Conservation (phyloP, 1,140 invertebrate species). For the Melitaea cinxia region DNA sequence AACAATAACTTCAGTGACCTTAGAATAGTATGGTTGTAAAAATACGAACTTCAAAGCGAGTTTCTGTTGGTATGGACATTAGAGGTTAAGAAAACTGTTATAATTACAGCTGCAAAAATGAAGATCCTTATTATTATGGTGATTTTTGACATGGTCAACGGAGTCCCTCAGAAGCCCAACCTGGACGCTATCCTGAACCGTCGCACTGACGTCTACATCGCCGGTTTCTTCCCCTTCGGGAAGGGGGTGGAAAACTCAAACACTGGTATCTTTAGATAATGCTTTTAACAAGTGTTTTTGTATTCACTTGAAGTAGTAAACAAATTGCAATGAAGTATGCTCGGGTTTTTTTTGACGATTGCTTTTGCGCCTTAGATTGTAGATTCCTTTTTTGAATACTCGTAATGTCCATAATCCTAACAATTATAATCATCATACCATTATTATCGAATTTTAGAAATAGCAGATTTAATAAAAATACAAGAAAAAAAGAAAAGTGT, state of each 20-base stretch:
- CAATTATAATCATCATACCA: too few species aligned
- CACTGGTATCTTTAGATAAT: slow-evolving; percentile 78
- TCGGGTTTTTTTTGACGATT: neutral
- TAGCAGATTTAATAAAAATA: too few species aligned
- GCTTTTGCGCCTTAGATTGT: neutral
- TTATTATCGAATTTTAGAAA: too few species aligned
- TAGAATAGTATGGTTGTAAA: too few species aligned
- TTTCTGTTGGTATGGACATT: too few species aligned
- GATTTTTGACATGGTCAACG: slow-evolving; percentile 36
- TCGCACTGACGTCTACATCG: slow-evolving; percentile 90
- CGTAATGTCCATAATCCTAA: too few species aligned
- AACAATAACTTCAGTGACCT: too few species aligned
- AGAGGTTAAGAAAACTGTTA: too few species aligned
- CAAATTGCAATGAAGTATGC: neutral
- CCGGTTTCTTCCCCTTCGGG: slow-evolving; percentile 94
- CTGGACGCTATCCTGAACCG: slow-evolving; percentile 76
- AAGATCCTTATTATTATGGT: slow-evolving; percentile 42
- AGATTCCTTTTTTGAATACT: too few species aligned
- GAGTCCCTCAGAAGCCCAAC: slow-evolving; percentile 75
- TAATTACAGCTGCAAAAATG: slow-evolving; percentile 3
- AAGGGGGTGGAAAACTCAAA: slow-evolving; percentile 88
- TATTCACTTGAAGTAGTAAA: neutral
- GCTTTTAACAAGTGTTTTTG: neutral
- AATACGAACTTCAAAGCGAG: too few species aligned
- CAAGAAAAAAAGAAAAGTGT: too few species aligned